Evolutionary conservation across 2,797 vertebrate species (phyloP).

Genomic region (Enteromius paludinosus): DNA sequence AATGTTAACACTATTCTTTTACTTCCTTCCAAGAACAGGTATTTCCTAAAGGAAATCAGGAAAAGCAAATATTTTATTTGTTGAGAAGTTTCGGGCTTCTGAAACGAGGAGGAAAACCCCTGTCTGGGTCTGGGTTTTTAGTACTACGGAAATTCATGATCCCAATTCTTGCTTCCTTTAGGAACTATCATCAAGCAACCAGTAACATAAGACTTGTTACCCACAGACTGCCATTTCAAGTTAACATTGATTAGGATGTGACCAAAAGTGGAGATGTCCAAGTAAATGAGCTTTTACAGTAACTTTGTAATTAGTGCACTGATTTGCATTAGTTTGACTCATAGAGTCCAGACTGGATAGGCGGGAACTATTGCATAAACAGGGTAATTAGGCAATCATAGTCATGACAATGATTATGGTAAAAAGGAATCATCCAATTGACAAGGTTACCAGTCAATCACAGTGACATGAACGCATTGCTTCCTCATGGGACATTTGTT

Average conservation of each 20-base stretch:
- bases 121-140: neutral
- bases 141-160: neutral
- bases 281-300: conserved; percentile 11
- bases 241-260: neutral
- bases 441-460: conserved; percentile 2
- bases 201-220: neutral
- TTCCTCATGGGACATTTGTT: neutral
- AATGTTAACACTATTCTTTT: conserved; percentile 6
- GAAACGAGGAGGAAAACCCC: neutral
- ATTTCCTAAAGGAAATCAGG: neutral
- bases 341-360: neutral
- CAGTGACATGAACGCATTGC: neutral
- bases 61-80: neutral
- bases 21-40: neutral
- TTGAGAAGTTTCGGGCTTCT: neutral
- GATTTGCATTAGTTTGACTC: neutral
- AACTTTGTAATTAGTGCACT: neutral
- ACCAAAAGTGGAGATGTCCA: conserved; percentile 3
- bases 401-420: neutral
- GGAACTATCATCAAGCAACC: neutral
- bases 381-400: neutral
- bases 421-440: neutral
- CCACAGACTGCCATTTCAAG: neutral
- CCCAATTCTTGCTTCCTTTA: neutral
- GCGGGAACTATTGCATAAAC: neutral